Base-by-base conservation (phyloP, 2,888 invertebrate genomes). In the Drosophila aldrichi region DNA sequence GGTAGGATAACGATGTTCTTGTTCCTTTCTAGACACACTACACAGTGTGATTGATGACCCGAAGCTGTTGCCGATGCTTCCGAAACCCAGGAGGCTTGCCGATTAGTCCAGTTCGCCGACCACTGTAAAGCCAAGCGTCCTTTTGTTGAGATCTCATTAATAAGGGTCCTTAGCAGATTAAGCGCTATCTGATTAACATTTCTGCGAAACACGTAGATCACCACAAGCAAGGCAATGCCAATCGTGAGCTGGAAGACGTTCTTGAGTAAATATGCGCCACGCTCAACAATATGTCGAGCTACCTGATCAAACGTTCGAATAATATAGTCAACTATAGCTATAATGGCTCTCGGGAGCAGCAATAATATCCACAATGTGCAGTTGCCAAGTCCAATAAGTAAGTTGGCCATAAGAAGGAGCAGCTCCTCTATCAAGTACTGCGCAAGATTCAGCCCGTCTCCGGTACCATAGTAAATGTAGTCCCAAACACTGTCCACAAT, bases 1-100 rank as follows among this genome's bases (percentile, higher is more conserved):
- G 84, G 84, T 7, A 84, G 57, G 2, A 84, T 32, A 2, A 84
- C 84, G 12, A 89, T 70, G 22, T 64, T 87, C 5, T 64, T 59
- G 10, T 25, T 68, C 3, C 71, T 76, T 7, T 76, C 79, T 43
- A 79, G 8, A 57, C 84, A 84, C 9, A 84, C 69, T 4, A 84
- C 88, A 62, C 84, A 84, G 16, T 16, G 16, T 4, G 34, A 16
- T 9, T 34, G 55, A 12, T 49, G 46, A 6, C 2, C 4, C 8
- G 36, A 20, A 10, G 6, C 16, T 29, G n/a, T 22, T 1, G 16
- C 44, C n/a, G 25, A 10, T 1, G 48, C 14, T 1, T 49, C 40
- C 0, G 16, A 22, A 8, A 46, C 8, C 46, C 76, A 49, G 2
- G 8, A 56, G 6, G 74, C 8, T 16, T 68, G 58, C 20, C 52